Conservation (phyloP, 2,888 invertebrate species). For the Ectobius pallidus region DNA sequence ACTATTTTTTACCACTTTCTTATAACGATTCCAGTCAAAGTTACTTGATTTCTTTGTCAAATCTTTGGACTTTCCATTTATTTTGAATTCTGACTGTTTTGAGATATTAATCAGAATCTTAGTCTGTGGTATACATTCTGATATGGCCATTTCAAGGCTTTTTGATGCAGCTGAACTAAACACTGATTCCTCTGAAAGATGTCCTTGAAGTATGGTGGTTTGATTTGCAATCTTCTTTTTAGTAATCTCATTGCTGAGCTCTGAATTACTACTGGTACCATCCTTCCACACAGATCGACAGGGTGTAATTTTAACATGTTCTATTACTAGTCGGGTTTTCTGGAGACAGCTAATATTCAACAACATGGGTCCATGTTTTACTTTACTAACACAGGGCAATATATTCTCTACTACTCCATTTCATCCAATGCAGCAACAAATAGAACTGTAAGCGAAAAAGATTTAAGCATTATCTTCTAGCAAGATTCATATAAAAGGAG, state of each 20-base stretch:
- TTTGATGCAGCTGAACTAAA: slow-evolving; percentile 32
- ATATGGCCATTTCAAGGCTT: slow-evolving; percentile 30
- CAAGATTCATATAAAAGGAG: no score
- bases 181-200: not conserved
- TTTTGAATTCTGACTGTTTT: not conserved
- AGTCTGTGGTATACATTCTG: slow-evolving; percentile 31
- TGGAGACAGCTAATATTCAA: no score
- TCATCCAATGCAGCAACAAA: no score
- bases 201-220: no score
- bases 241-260: not conserved
- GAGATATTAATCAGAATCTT: not conserved
- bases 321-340: no score
- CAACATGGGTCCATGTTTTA: no score
- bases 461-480: no score
- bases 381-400: no score
- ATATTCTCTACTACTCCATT: no score
- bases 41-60: not conserved
- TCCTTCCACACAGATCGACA: slow-evolving; percentile 6
- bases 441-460: no score
- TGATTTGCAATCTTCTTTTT: not conserved
- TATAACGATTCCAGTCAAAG: not conserved
- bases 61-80: not conserved
- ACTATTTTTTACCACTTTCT: not conserved
- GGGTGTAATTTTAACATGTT: not conserved
- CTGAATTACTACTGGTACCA: not conserved